Evolutionary conservation across 1,140 invertebrate species (phyloP).

Genomic region (Adoxophyes honmai): DNA sequence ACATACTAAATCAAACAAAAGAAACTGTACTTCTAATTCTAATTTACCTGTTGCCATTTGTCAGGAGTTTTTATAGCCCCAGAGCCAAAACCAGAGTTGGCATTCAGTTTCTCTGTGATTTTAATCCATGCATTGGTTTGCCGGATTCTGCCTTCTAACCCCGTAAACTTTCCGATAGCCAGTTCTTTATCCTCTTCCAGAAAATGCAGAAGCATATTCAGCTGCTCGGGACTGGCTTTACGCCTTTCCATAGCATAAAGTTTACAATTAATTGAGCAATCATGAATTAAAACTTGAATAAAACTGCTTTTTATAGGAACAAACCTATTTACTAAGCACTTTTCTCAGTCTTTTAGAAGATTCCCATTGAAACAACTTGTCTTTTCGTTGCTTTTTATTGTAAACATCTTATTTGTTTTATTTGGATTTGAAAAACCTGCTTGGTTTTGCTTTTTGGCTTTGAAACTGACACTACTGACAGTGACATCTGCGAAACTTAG

Average conservation of each 20-base stretch:
- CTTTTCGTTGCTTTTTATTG: too few relatives aligned
- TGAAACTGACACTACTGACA: too few relatives aligned
- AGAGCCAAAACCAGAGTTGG: constrained; percentile 44
- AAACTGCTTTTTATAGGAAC: not conserved
- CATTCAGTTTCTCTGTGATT: constrained; percentile 48
- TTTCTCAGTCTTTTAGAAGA: too few relatives aligned
- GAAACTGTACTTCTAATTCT: not conserved
- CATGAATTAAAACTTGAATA: not conserved
- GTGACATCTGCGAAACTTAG: too few relatives aligned
- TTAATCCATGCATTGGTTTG: constrained; percentile 50
- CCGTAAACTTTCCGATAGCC: constrained; percentile 43
- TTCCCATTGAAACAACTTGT: too few relatives aligned
- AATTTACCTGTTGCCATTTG: constrained; percentile 46
- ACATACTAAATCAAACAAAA: not conserved
- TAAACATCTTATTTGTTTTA: too few relatives aligned
- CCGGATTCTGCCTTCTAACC: constrained; percentile 39
- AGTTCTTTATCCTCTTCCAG: constrained; percentile 47
- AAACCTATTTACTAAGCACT: too few relatives aligned
- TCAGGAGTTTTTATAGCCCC: constrained; percentile 50
- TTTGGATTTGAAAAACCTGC: too few relatives aligned
- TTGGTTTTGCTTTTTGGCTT: too few relatives aligned
- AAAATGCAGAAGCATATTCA: constrained; percentile 48
- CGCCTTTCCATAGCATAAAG: constrained; percentile 39
- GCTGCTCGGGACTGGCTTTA: constrained; percentile 48
- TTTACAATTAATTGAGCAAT: not conserved